Base-by-base conservation (phyloP, 2,888 invertebrate genomes). In the Diadromus collaris region DNA sequence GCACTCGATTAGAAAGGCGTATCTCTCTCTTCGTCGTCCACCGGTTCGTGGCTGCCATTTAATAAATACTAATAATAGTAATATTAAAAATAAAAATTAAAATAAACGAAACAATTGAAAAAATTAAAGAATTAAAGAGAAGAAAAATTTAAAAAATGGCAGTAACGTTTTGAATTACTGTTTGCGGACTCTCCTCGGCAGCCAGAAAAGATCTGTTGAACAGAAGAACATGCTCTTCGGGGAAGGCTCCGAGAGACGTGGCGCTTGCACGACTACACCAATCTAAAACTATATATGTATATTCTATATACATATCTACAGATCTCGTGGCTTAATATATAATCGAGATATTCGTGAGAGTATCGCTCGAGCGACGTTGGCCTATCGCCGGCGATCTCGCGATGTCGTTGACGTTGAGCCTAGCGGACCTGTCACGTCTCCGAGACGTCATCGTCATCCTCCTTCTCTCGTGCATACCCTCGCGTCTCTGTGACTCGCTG, bases 1-100 rank as follows among this genome's bases (percentile, higher is more conserved):
- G 81, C 48, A 74, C 79, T 77, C 82, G 79, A 85, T 83, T 83
- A 84, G 83, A 83, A 84, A 83, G 83, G 83, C 76, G 74, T 82
- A 72, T 75, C 67, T 82, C 74, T 75, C 67, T 58, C 58, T 51
- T 24, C 67, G n/a, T 67, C 38, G 46, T 38, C n/a, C 27, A 56
- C 29, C 68, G 58, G 27, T 13, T 27, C 24, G 60, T 58, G 74
- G 51, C 60, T 69, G 61, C 51, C 63, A 63, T n/a, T n/a, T n/a
- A n/a, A n/a, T n/a, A n/a, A n/a, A n/a, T n/a, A n/a, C n/a, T n/a
- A n/a, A n/a, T n/a, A n/a, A n/a, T n/a, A n/a, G n/a, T n/a, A n/a
- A n/a, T n/a, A n/a, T n/a, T n/a, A n/a, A n/a, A n/a, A n/a, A n/a
- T n/a, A n/a, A n/a, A n/a, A n/a, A n/a, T n/a, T n/a, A n/a, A n/a